A percentile compares a stretch with the other conserved stretches of the same genome.
phyloP scores from a whole-genome alignment of 2,113 vertebrate species.

The Callionymus lyra region DNA sequence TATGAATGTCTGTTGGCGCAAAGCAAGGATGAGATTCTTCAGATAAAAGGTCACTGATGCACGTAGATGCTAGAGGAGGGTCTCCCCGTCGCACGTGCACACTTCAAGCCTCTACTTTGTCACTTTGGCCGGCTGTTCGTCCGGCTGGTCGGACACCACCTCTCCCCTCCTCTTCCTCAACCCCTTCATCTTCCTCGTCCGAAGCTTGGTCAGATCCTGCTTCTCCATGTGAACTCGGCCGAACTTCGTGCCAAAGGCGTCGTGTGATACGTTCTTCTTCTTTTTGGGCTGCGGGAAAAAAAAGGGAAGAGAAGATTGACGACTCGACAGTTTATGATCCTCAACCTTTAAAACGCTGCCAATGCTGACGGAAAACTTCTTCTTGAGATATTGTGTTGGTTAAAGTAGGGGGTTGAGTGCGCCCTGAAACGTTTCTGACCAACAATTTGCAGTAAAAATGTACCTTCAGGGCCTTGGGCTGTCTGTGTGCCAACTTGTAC shows the following conservation, averaged over 20 bases:
- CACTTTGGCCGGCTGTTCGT: slow-evolving; percentile 59
- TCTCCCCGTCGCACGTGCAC: neutral
- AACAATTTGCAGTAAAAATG: neutral
- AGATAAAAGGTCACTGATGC: too few species aligned
- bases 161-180: slow-evolving; percentile 76
- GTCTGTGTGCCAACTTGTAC: slow-evolving; percentile 78
- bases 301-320: neutral
- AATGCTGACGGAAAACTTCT: too few species aligned
- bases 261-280: slow-evolving; percentile 92
- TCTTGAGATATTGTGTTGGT: too few species aligned
- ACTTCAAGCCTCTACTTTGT: slow-evolving; percentile 49
- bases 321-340: neutral
- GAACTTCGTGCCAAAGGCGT: slow-evolving; percentile 82
- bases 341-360: too few species aligned
- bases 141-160: slow-evolving; percentile 29
- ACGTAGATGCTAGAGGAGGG: too few species aligned
- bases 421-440: too few species aligned
- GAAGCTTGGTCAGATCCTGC: slow-evolving; percentile 86
- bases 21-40: too few species aligned
- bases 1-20: too few species aligned
- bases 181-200: slow-evolving; percentile 91
- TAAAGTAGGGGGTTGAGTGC: too few species aligned
- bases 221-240: slow-evolving; percentile 96
- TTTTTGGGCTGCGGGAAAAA: slow-evolving; percentile 74
- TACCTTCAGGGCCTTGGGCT: slow-evolving; percentile 86